Evolutionary conservation across 2,888 invertebrate species (phyloP), one percentile per base, ranked within the genome.

Genomic region (Dicyrtoma fusca): DNA sequence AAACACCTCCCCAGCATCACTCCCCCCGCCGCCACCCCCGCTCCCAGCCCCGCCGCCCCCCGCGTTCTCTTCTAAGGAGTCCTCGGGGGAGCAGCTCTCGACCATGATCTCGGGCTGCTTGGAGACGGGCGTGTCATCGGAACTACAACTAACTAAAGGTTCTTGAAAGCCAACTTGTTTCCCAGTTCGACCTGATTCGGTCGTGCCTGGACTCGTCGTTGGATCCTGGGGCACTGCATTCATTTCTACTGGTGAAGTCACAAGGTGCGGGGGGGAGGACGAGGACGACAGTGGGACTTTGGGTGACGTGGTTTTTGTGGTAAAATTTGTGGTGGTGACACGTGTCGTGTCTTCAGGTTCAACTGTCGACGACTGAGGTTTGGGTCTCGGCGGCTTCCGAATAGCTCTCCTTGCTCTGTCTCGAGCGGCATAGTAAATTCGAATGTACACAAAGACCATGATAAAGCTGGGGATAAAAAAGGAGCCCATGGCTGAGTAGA

Each of bases 381-480:
- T 79, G 26, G 80, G 77, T 75, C 86, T 76, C 26, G 91, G 92
- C 80, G 90, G 89, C 83, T 94, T 94, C 82, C 92, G 87, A 79
- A 94, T 94, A 71, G 92, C 92, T 69, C 95, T 87, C 76, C 96
- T 87, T 79, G 97, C 97, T 65, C 97, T 85, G 68, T 92, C 92
- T 84, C 96, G 92, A 65, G 97, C 97, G 51, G 97, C 97, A 86
- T 90, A 94, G 87, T 97, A 99, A 86, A 99, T 98, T 85, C 97
- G 90, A 85, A 96, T 96, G 87, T 99, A 99, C 76, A 99, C 98
- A 86, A 98, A 97, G 83, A 98, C 97, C 97, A 99, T 98, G 84
- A 99, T 96, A 85, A 97, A 94, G 83, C 96, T 95, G 76, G 99
- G 98, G 84, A 99, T 95, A 89, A 96, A 99, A 88, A 99, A 99